Conservation (phyloP, 2,888 invertebrate species). For the Crossocerus cetratus region DNA sequence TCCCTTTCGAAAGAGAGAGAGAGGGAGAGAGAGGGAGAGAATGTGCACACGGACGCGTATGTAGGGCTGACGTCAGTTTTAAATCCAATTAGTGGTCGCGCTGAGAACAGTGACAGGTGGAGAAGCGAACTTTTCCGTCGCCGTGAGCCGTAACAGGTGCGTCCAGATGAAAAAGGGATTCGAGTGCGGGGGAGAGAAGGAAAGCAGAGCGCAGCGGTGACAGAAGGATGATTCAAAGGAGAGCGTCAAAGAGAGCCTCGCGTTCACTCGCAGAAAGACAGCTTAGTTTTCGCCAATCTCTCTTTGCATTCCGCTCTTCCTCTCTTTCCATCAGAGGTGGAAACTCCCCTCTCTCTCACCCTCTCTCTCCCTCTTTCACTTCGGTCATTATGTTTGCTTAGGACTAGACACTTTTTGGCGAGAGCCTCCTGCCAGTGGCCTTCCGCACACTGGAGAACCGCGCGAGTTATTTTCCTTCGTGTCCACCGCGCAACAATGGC, state of each 20-base stretch:
- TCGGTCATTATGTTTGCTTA: no score
- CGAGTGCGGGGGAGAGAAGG: background rate
- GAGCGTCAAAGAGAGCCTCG: slow-evolving; percentile 3
- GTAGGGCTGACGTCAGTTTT: slow-evolving; percentile 8
- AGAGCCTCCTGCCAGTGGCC: no score
- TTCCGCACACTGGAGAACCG: background rate
- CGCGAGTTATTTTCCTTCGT: slow-evolving; percentile 23
- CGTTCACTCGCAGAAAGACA: background rate
- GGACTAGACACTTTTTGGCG: no score
- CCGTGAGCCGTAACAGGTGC: slow-evolving; percentile 45
- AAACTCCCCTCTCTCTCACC: no score
- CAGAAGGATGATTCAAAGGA: slow-evolving; percentile 13
- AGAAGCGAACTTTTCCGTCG: slow-evolving; percentile 25
- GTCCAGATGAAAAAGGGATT: slow-evolving; percentile 1
- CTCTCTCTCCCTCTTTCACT: no score
- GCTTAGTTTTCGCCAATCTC: no score
- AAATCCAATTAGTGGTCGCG: slow-evolving; percentile 40
- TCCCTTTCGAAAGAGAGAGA: no score
- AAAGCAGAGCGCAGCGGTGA: background rate
- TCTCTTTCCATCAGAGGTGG: no score
- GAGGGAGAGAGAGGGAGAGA: no score
- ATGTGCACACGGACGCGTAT: background rate
- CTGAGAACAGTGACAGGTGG: slow-evolving; percentile 50
- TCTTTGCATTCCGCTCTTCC: no score
- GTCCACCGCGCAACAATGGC: slow-evolving; percentile 38